Evolutionary conservation across 2,888 invertebrate genomes (phyloP), one percentile per base, ranked within the genome.

Genomic region (Tenthredo mesomela): DNA sequence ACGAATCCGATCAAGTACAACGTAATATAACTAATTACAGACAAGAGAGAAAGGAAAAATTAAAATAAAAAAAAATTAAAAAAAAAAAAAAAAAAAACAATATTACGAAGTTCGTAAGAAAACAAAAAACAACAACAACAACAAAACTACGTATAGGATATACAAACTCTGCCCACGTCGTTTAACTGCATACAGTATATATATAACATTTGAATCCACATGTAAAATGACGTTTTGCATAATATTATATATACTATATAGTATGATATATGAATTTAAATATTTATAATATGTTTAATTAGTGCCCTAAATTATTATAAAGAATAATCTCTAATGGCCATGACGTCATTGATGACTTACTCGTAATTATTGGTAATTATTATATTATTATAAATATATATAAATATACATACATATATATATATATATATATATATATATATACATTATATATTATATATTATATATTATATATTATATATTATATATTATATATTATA

Each of bases 301-400:
- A 33, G n/a, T 70, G n/a, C 37, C 18, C 10, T 6, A 67, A 33
- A 70, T 70, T n/a, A 33, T 33, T 40, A 18, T 37, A n/a, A 37
- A n/a, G 70, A 70, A 70, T 70, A 70, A 70, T 70, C 70, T 70
- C 6, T 70, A 37, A 70, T 70, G 70, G 40, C 70, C 37, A 70
- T 70, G 70, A 70, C 70, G 70, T 70, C 37, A 70, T 70, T 70
- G 61, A 61, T 10, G 61, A 61, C 21, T 61, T 61, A 61, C 10
- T 21, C 61, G 61, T 61, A 12, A 9, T n/a, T 43, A 43, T 58
- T 21, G 50, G 50, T 50, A n/a, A 61, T 61, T 25, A 61, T 21
- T 61, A 61, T 61, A 25, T 61, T 61, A 61, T 61, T 25, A 61
- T 61, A 61, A 25, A 61, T 25, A 25, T 25, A 61, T 61, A 61